phyloP scores from a whole-genome alignment of 2,113 vertebrate species.

The Tautogolabrus adspersus region DNA sequence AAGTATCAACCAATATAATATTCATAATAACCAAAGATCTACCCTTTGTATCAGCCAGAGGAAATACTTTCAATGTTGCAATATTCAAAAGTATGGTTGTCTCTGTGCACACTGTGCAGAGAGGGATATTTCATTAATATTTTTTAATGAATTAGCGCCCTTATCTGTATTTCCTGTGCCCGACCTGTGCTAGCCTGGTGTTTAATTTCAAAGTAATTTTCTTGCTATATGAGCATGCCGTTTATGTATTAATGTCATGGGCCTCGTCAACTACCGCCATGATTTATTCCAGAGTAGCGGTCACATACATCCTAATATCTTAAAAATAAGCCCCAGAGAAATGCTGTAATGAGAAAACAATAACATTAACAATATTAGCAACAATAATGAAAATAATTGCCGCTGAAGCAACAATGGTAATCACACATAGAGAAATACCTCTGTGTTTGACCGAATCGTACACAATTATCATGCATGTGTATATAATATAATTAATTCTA shows the following conservation, averaged over 20 bases:
- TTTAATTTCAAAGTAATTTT: slow-evolving; percentile 86
- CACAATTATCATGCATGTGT: slow-evolving; percentile 99
- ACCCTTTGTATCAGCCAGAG: slow-evolving; percentile 69
- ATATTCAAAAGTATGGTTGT: slow-evolving; percentile 73
- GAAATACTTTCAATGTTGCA: slow-evolving; percentile 71
- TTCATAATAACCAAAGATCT: slow-evolving; percentile 71
- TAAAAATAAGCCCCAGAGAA: slow-evolving; percentile 78
- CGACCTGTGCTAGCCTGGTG: slow-evolving; percentile 79
- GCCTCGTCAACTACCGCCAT: slow-evolving; percentile 71
- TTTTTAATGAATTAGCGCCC: slow-evolving; percentile 83
- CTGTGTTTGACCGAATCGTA: slow-evolving; percentile 94
- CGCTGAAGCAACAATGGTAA: slow-evolving; percentile 78
- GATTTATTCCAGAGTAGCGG: slow-evolving; percentile 74
- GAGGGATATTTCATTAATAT: slow-evolving; percentile 83
- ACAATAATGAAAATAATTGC: slow-evolving; percentile 83
- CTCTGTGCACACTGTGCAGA: slow-evolving; percentile 57
- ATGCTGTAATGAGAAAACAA: slow-evolving; percentile 79
- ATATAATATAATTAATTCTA: slow-evolving; percentile 99
- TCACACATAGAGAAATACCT: slow-evolving; percentile 85
- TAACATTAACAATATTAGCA: slow-evolving; percentile 81
- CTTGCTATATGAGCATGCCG: slow-evolving; percentile 74
- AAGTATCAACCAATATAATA: slow-evolving; percentile 65
- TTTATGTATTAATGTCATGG: slow-evolving; percentile 81
- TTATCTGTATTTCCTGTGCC: slow-evolving; percentile 79
- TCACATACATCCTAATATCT: slow-evolving; percentile 75